A percentile compares a stretch with the other conserved stretches of the same genome.
Evolutionary conservation across 1,140 invertebrate species (phyloP).

Genomic region (Melipona quadrifasciata): DNA sequence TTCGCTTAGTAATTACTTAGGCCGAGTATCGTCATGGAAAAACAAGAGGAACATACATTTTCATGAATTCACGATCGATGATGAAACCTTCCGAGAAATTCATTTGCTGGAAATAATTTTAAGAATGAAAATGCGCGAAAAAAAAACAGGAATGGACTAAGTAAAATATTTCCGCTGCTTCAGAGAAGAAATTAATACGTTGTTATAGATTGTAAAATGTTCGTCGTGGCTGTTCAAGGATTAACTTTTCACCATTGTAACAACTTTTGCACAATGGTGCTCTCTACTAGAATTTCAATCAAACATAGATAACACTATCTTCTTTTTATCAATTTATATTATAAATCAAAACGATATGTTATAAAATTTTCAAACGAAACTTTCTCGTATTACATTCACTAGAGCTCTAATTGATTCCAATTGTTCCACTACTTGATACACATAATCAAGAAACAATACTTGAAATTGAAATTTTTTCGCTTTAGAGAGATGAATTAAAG

Average conservation of each 20-base stretch:
- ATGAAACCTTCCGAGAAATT: neutral
- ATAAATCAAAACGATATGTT: too few species aligned
- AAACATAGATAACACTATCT: too few species aligned
- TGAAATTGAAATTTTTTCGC: conserved; percentile 15
- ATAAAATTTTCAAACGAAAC: too few species aligned
- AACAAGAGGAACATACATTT: neutral
- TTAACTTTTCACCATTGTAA: neutral
- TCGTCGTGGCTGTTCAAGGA: neutral
- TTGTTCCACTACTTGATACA: too few species aligned
- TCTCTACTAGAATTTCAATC: too few species aligned
- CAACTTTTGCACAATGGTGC: too few species aligned
- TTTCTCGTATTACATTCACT: too few species aligned
- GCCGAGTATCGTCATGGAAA: conserved; percentile 16
- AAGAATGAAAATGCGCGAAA: neutral
- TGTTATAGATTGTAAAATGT: neutral
- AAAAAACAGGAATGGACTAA: neutral
- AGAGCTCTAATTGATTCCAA: too few species aligned
- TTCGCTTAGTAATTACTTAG: neutral
- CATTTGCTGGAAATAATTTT: neutral
- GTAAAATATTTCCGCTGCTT: neutral
- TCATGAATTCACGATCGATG: neutral
- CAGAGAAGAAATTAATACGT: neutral
- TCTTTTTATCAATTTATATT: too few species aligned
- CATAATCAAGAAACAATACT: neutral
- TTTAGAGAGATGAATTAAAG: conserved; percentile 14